Conservation (phyloP, 2,888 invertebrate species). For the Eustalomyia histrio region DNA sequence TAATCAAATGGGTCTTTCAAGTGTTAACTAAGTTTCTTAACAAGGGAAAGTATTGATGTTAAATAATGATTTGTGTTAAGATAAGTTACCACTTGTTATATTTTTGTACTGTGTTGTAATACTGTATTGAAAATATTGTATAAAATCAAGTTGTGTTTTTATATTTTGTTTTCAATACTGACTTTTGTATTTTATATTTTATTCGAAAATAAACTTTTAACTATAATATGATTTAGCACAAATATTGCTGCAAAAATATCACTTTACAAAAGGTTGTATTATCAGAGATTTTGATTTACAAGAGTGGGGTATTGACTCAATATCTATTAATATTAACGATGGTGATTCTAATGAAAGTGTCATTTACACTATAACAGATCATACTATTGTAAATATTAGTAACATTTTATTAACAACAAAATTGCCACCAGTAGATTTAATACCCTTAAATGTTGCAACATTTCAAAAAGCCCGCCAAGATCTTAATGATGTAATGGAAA, state of each 20-base stretch:
- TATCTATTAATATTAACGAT: constrained; percentile 65
- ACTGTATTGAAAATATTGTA: too few species aligned
- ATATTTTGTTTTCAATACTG: too few species aligned
- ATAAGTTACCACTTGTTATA: too few species aligned
- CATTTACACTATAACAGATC: constrained; percentile 66
- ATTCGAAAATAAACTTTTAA: too few species aligned
- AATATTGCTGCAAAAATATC: constrained; percentile 62
- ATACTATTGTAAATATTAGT: constrained; percentile 68
- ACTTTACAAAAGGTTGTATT: constrained; percentile 52
- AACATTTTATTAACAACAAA: constrained; percentile 69
- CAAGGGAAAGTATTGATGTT: too few species aligned
- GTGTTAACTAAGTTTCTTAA: too few species aligned
- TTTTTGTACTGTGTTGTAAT: too few species aligned
- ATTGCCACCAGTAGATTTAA: background rate
- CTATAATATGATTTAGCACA: constrained; percentile 40
- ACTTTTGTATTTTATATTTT: too few species aligned
- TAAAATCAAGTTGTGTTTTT: too few species aligned
- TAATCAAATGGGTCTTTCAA: too few species aligned
- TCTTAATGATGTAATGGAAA: constrained; percentile 70
- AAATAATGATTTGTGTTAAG: too few species aligned
- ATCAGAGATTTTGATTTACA: constrained; percentile 56
- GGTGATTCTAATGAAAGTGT: constrained; percentile 19
- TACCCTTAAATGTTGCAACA: constrained; percentile 63
- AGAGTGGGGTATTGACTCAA: constrained; percentile 69
- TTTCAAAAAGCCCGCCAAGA: constrained; percentile 70